phyloP scores from a whole-genome alignment of 2,113 vertebrate genomes.

The Halichoerus grypus region DNA sequence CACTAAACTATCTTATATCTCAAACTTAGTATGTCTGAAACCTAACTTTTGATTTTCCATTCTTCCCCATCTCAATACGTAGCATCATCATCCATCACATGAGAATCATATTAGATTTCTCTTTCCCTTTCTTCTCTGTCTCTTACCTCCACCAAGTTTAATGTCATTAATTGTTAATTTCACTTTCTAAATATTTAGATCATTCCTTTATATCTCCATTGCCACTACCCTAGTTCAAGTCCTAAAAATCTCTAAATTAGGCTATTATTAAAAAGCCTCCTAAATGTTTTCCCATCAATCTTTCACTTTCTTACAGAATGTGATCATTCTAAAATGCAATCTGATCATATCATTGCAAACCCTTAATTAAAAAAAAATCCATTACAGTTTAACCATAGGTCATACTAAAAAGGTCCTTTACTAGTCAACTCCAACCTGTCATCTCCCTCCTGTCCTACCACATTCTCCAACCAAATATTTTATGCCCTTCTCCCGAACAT shows the following conservation, averaged over 20 bases:
- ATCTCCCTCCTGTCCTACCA: not conserved
- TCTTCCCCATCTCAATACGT: not conserved
- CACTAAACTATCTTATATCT: not conserved
- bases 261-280: not conserved
- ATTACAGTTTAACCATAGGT: not conserved
- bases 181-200: slow-evolving; percentile 33
- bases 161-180: not conserved
- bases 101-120: not conserved
- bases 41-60: not conserved
- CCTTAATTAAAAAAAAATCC: slow-evolving; percentile 41
- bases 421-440: not conserved
- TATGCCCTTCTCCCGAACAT: not conserved
- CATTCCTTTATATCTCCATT: not conserved
- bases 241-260: slow-evolving; percentile 5
- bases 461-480: not conserved
- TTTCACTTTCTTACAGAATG: slow-evolving; percentile 9
- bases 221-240: not conserved
- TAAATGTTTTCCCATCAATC: not conserved
- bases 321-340: slow-evolving; percentile 21
- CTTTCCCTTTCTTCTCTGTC: not conserved
- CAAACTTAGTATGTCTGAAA: not conserved
- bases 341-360: not conserved
- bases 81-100: not conserved
- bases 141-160: not conserved
- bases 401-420: slow-evolving; percentile 43